A percentile compares a stretch with the other conserved stretches of the same genome.
Conservation (phyloP, 1,140 invertebrate genomes). For the Batillaria attramentaria region DNA sequence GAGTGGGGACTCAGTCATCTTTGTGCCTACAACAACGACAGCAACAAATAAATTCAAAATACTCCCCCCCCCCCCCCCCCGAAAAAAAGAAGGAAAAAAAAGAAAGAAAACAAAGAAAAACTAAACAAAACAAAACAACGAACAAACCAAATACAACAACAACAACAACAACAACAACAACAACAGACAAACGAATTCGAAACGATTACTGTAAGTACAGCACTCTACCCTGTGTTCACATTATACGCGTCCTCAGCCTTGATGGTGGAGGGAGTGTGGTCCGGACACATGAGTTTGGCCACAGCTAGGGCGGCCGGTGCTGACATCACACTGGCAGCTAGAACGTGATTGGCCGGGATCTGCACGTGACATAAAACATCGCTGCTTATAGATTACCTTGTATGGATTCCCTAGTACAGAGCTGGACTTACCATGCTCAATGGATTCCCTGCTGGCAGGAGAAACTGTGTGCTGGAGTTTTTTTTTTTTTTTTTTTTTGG, state of each 20-base stretch:
- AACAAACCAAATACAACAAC: background rate
- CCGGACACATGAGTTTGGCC: slow-evolving; percentile 91
- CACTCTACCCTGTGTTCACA: background rate
- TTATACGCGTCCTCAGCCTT: slow-evolving; percentile 24
- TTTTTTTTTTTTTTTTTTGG: no score
- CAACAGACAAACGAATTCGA: background rate
- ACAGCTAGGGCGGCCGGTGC: slow-evolving; percentile 90
- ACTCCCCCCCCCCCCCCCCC: background rate
- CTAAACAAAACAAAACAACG: no score
- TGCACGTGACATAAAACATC: slow-evolving; percentile 36
- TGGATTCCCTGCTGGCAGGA: no score
- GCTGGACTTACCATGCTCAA: no score
- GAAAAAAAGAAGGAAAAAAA: background rate
- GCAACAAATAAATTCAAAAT: background rate
- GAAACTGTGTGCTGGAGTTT: no score
- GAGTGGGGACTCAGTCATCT: background rate
- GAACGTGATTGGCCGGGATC: slow-evolving; percentile 71
- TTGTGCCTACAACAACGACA: background rate
- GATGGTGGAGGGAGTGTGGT: slow-evolving; percentile 73
- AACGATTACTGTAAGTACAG: background rate
- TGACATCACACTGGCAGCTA: slow-evolving; percentile 94
- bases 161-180: background rate
- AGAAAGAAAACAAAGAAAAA: background rate
- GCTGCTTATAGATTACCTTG: no score
- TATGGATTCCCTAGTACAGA: no score